Evolutionary conservation across 2,888 invertebrate genomes (phyloP).

Genomic region (Chrysolina americana): DNA sequence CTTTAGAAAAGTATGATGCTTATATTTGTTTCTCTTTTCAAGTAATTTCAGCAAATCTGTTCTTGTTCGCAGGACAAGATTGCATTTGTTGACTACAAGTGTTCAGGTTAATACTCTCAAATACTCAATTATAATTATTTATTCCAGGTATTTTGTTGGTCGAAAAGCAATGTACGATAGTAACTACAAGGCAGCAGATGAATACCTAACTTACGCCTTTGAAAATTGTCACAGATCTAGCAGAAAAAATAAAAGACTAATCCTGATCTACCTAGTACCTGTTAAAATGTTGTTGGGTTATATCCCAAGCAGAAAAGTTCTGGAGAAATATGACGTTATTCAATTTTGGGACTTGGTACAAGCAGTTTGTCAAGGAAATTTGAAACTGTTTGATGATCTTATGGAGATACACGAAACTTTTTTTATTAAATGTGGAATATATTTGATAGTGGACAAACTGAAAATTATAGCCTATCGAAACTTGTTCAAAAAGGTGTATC

Average conservation of each 20-base stretch:
- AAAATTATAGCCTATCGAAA: constrained; percentile 96
- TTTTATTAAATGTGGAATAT: constrained; percentile 97
- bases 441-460: constrained; percentile 95
- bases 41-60: no score
- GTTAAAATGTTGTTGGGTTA: constrained; percentile 97
- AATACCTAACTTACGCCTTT: constrained; percentile 93
- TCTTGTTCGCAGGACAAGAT: no score
- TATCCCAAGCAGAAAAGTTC: constrained; percentile 87
- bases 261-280: constrained; percentile 95
- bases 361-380: constrained; percentile 92
- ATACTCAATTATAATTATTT: neutral
- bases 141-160: constrained; percentile 87
- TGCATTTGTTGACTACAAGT: no score
- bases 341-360: constrained; percentile 92
- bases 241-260: constrained; percentile 89
- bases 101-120: no score
- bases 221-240: constrained; percentile 88
- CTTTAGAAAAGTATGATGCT: no score
- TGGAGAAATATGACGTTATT: constrained; percentile 91
- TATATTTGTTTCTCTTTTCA: no score
- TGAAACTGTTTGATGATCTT: constrained; percentile 85
- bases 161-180: constrained; percentile 99
- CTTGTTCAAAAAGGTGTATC: constrained; percentile 92
- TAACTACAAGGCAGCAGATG: constrained; percentile 94
- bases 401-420: constrained; percentile 91